Percentiles rank a stretch among this genome's conserved stretches.
Conservation (phyloP, 2,797 vertebrate genomes). For the Betta splendens region DNA sequence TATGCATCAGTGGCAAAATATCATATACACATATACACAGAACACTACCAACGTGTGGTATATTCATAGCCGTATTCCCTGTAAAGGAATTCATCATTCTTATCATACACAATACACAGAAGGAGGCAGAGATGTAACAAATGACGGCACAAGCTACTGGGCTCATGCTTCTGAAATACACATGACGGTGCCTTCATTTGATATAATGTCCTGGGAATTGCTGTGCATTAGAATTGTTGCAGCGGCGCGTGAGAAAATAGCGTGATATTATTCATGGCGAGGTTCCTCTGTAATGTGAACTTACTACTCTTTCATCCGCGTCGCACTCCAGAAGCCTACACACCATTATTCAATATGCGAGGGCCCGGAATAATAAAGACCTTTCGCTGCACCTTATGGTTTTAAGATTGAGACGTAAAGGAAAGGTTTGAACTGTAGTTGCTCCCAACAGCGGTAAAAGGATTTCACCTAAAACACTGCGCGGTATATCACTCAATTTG, state of each 20-base stretch:
- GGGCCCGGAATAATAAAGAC: slow-evolving; percentile 14
- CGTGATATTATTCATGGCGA: slow-evolving; percentile 53
- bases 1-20: slow-evolving; percentile 38
- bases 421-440: slow-evolving; percentile 5
- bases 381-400: slow-evolving; percentile 9
- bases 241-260: slow-evolving; percentile 40
- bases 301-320: slow-evolving; percentile 56
- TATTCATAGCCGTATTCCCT: slow-evolving; percentile 51
- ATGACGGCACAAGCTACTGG: slow-evolving; percentile 40
- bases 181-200: slow-evolving; percentile 46
- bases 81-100: slow-evolving; percentile 54
- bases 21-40: slow-evolving; percentile 41
- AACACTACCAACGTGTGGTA: slow-evolving; percentile 18
- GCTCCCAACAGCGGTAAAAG: neutral
- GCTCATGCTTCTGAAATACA: slow-evolving; percentile 37
- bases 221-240: slow-evolving; percentile 56
- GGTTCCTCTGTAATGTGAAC: slow-evolving; percentile 47
- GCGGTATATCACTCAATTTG: too few relatives aligned
- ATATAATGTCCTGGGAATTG: slow-evolving; percentile 69
- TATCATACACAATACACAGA: slow-evolving; percentile 63
- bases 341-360: slow-evolving; percentile 56
- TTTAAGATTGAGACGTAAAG: slow-evolving; percentile 28
- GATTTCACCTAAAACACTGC: neutral
- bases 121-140: slow-evolving; percentile 45
- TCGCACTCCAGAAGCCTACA: slow-evolving; percentile 26